Evolutionary conservation across 2,113 vertebrate genomes (phyloP).

Genomic region (Isurus oxyrinchus): DNA sequence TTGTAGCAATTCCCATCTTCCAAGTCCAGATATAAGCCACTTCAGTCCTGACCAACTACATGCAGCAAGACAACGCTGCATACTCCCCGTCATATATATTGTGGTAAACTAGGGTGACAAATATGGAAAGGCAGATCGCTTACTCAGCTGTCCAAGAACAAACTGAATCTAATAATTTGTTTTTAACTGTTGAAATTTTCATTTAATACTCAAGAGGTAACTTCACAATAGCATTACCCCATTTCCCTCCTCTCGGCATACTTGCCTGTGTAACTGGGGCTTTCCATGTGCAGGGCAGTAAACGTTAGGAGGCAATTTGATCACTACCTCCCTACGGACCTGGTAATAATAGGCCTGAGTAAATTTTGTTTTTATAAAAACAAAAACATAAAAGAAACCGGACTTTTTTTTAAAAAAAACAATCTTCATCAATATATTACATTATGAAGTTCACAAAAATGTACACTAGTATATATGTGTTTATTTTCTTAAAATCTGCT

Average conservation of each 20-base stretch:
- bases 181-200: background rate
- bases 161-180: background rate
- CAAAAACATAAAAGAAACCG: slow-evolving; percentile 21
- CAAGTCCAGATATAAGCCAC: background rate
- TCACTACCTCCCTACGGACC: background rate
- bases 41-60: background rate
- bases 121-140: background rate
- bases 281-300: slow-evolving; percentile 22
- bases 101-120: background rate
- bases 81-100: background rate
- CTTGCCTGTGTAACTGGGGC: slow-evolving; percentile 32
- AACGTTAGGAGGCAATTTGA: background rate
- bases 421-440: slow-evolving; percentile 37
- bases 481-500: slow-evolving; percentile 31
- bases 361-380: slow-evolving; percentile 32
- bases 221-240: background rate
- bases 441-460: slow-evolving; percentile 38
- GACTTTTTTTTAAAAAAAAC: slow-evolving; percentile 24
- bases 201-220: background rate
- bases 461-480: slow-evolving; percentile 35
- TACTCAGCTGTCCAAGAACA: background rate
- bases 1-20: background rate
- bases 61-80: background rate
- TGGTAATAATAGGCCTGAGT: slow-evolving; percentile 35
- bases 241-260: background rate